Percentiles rank a stretch among this genome's conserved stretches.
Conservation (phyloP, 2,888 invertebrate species). For the Deilephila elpenor region DNA sequence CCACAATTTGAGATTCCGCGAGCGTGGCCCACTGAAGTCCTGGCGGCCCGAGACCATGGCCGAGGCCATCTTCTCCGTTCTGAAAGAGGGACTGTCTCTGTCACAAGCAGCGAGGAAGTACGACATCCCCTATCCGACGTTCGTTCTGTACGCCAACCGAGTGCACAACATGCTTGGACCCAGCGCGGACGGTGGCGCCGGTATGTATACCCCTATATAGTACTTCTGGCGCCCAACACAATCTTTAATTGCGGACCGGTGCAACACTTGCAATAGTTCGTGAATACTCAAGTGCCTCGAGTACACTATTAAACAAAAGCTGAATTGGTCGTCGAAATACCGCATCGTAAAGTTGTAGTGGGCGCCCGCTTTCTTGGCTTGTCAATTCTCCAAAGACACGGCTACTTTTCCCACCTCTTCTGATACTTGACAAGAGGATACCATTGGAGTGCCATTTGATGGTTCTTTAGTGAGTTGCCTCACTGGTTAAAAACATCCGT, state of each 20-base stretch:
- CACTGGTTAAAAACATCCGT: background rate
- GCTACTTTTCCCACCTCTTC: background rate
- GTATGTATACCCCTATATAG: constrained; percentile 76
- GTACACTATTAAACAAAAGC: background rate
- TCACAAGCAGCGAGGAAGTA: constrained; percentile 97
- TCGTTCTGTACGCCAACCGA: constrained; percentile 95
- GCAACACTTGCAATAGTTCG: background rate
- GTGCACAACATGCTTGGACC: constrained; percentile 98
- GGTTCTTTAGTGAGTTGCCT: background rate
- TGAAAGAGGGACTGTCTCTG: constrained; percentile 94
- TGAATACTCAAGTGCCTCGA: background rate
- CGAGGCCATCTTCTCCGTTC: constrained; percentile 95
- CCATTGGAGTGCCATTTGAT: background rate
- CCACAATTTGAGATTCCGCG: constrained; percentile 95
- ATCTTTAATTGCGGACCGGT: background rate
- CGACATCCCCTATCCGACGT: constrained; percentile 97
- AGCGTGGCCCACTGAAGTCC: constrained; percentile 95
- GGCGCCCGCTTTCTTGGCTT: background rate
- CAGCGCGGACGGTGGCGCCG: constrained; percentile 95
- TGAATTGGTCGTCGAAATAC: background rate
- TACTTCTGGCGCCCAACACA: background rate
- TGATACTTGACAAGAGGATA: background rate
- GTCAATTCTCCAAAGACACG: constrained; percentile 32
- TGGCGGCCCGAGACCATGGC: constrained; percentile 98
- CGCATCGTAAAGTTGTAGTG: constrained; percentile 7